These are phyloP conservation scores for Malurus elegans DNA, from an alignment of 2,113 vertebrate species.

Conservation along the genomic window DNA sequence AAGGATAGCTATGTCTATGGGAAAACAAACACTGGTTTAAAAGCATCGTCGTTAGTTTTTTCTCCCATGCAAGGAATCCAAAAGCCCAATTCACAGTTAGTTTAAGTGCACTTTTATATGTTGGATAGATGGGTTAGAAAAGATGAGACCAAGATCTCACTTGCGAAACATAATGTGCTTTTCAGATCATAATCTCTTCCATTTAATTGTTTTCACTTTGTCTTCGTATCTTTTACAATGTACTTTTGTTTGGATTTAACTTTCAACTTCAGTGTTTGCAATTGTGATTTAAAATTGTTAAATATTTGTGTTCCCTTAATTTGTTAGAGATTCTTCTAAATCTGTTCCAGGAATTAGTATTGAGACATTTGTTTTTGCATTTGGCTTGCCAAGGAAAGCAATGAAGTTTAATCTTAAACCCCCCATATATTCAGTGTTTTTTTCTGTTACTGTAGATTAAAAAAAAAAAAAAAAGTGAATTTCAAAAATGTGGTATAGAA, in stretches of 20 bases:
- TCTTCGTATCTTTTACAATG: background rate
- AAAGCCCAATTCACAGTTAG: background rate
- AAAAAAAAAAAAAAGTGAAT: background rate
- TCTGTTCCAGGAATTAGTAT: conserved; percentile 12
- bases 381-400: conserved; percentile 42
- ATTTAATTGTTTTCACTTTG: conserved; percentile 3
- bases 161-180: background rate
- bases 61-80: background rate
- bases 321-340: conserved; percentile 17
- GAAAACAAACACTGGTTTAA: background rate
- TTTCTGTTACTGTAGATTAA: background rate
- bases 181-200: background rate
- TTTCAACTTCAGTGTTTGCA: conserved; percentile 14
- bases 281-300: background rate
- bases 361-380: conserved; percentile 19
- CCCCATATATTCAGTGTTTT: background rate
- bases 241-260: conserved; percentile 15
- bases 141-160: background rate
- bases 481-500: background rate
- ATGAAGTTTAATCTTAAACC: background rate
- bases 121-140: background rate
- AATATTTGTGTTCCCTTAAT: conserved; percentile 35
- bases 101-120: background rate
- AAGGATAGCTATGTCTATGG: background rate
- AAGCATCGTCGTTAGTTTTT: background rate